These are phyloP conservation scores for Hydriomena furcata DNA, from an alignment of 2,888 invertebrate genomes.

Conservation along the genomic window DNA sequence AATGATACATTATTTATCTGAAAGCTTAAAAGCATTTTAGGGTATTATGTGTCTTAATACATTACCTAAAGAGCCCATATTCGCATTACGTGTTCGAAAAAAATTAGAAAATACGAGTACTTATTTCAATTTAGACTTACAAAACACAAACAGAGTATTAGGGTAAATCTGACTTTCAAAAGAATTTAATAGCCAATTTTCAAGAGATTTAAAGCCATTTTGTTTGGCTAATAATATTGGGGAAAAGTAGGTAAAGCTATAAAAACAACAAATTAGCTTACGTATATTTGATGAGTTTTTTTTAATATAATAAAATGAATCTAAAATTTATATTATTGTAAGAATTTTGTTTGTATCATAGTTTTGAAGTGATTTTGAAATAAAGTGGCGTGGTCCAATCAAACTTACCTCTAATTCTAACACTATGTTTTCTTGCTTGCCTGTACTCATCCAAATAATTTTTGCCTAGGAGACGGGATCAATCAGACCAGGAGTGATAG, in stretches of 20 bases:
- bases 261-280: too few species aligned
- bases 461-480: conserved; percentile 93
- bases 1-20: neutral
- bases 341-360: too few species aligned
- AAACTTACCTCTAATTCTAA: too few species aligned
- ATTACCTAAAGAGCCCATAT: too few species aligned
- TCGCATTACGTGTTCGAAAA: too few species aligned
- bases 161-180: conserved; percentile 3
- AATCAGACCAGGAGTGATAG: conserved; percentile 96
- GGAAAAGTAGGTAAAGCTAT: neutral
- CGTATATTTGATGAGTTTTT: conserved; percentile 3
- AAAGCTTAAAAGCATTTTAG: conserved; percentile 3
- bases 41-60: too few species aligned
- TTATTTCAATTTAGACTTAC: conserved; percentile 11
- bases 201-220: neutral
- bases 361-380: too few species aligned
- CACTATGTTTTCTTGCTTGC: neutral
- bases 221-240: neutral
- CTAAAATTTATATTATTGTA: too few species aligned
- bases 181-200: conserved; percentile 11
- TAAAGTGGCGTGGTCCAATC: too few species aligned
- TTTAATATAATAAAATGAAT: too few species aligned
- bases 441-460: conserved; percentile 26
- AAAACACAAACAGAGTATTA: conserved; percentile 11
- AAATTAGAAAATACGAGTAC: neutral